Conservation (phyloP, 2,888 invertebrate genomes). For the Temnothorax unifasciatus region DNA sequence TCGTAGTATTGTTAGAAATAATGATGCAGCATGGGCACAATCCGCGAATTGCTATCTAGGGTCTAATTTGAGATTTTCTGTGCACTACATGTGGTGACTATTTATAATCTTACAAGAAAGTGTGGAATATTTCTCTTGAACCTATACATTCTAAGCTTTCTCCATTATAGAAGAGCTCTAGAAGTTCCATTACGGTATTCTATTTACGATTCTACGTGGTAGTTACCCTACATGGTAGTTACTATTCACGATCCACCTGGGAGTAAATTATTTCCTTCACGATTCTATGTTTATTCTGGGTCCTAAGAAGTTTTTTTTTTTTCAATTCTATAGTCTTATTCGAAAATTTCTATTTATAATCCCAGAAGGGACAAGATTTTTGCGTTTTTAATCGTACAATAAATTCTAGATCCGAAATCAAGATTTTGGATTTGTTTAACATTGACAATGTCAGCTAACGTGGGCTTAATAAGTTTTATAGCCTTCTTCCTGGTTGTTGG, state of each 20-base stretch:
- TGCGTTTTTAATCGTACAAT: background rate
- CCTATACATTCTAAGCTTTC: slow-evolving; percentile 10
- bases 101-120: slow-evolving; percentile 25
- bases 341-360: background rate
- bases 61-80: background rate
- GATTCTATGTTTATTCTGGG: background rate
- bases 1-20: background rate
- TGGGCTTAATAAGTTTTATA: background rate
- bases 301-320: background rate
- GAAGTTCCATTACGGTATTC: slow-evolving; percentile 8
- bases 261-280: background rate
- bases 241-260: background rate
- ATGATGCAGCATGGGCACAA: background rate
- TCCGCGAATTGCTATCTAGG: background rate
- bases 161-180: background rate
- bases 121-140: background rate
- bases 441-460: background rate
- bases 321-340: background rate
- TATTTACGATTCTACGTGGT: slow-evolving; percentile 5
- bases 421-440: background rate
- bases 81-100: background rate
- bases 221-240: background rate
- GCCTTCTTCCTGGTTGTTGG: no score
- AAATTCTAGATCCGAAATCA: background rate
- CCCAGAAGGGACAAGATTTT: background rate